Evolutionary conservation across 2,888 invertebrate species (phyloP), one percentile per base, ranked within the genome.

Genomic region (Drosophila prostipennis): DNA sequence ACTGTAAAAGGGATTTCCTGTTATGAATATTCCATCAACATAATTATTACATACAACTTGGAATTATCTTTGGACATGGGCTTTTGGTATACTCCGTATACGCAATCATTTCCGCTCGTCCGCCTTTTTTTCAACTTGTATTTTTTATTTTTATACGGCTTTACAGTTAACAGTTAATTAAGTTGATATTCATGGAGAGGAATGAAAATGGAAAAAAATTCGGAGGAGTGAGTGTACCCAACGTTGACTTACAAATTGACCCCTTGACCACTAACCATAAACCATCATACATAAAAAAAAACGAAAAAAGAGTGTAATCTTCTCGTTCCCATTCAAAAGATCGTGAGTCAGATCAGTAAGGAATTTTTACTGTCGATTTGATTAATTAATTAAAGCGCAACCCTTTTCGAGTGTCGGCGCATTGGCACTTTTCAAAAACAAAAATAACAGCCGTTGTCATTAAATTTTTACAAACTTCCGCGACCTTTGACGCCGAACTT

Each of bases 321-420:
- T 63, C 54, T 54, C 29, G 49, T 48, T 40, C 59, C 69, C 68
- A 54, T 42, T 67, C 13, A 34, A 7, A 5, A 14, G 67, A 36
- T 65, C 29, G 57, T 72, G 72, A 75, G 51, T 72, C 71, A 71
- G 65, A 73, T 53, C 59, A 42, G 55, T 67, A 67, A 65, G 74
- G 74, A 74, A 64, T 77, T 86, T 86, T 88, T 68, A 79, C 84
- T 87, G 71, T 60, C 87, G 89, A 80, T 89, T 84, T 80, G 88
- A 84, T 84, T 89, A 84, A 84, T 89, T 89, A 89, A 84, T 84
- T 84, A 87, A 87, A 71, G 74, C 80, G 63, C 87, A 82, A 87
- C 87, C 82, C 82, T 86, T 81, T 85, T 58, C 67, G 70, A 75
- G 81, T 88, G 89, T 80, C 87, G 81, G 87, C 87, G 87, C 87